Evolutionary conservation across 2,888 invertebrate species (phyloP).

Genomic region (Hirtodrosophila duncani): DNA sequence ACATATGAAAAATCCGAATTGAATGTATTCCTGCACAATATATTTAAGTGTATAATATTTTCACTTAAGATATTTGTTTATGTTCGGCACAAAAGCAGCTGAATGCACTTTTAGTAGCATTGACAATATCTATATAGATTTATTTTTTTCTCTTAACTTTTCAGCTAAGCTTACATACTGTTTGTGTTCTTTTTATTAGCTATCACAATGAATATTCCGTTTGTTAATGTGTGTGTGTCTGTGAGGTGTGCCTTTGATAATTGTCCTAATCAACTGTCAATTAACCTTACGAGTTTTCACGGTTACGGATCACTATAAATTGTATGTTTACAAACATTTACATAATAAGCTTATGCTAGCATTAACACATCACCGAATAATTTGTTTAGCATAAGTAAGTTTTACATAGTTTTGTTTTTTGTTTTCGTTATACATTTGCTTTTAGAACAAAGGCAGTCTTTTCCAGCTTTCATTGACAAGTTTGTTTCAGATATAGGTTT

Average conservation of each 20-base stretch:
- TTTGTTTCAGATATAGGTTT: too few species aligned
- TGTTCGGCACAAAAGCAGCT: too few species aligned
- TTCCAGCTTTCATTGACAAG: conserved; percentile 36
- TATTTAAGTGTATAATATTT: too few species aligned
- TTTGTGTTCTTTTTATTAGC: conserved; percentile 55
- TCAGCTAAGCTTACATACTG: conserved; percentile 53
- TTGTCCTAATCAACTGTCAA: too few species aligned
- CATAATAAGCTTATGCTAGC: conserved; percentile 29
- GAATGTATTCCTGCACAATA: too few species aligned
- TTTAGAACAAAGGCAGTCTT: conserved; percentile 73
- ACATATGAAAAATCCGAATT: too few species aligned
- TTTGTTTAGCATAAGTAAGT: conserved; percentile 28
- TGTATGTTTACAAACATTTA: conserved; percentile 25
- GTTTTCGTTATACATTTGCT: conserved; percentile 28
- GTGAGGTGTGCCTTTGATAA: conserved; percentile 31
- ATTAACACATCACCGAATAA: conserved; percentile 27
- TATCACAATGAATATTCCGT: conserved; percentile 60
- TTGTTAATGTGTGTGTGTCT: conserved; percentile 29
- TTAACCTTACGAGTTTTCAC: not conserved
- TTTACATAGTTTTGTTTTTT: conserved; percentile 14
- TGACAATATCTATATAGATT: conserved; percentile 28
- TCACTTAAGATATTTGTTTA: too few species aligned
- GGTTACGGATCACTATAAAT: conserved; percentile 19
- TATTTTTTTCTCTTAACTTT: conserved; percentile 23
- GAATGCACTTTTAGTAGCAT: not conserved